A percentile compares a stretch with the other conserved stretches of the same genome.
These are phyloP conservation scores for Oreortyx pictus DNA, from an alignment of 2,797 vertebrate genomes.

Conservation along the genomic window DNA sequence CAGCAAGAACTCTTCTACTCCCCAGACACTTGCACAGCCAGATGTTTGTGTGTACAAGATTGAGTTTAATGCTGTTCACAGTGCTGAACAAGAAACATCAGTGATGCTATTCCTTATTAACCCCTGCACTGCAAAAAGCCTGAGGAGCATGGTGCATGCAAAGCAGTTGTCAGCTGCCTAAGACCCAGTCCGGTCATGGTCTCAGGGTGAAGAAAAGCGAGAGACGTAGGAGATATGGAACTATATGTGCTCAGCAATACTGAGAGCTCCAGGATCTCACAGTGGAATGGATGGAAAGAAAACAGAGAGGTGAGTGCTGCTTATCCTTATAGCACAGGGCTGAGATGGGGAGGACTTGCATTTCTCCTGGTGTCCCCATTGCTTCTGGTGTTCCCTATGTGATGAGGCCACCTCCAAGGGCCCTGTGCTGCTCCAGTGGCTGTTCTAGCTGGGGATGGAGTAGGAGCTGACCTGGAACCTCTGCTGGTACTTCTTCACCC, in stretches of 20 bases:
- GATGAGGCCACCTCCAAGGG: neutral
- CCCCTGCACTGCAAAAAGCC: neutral
- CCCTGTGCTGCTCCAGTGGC: accelerated
- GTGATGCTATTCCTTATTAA: neutral
- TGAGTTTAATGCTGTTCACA: neutral
- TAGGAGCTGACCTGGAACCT: conserved; percentile 51
- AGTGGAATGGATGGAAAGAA: neutral
- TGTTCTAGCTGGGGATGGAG: conserved; percentile 38
- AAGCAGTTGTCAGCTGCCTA: neutral
- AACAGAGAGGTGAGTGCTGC: neutral
- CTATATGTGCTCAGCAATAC: neutral
- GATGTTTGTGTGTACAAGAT: neutral
- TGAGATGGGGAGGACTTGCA: neutral
- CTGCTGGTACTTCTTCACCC: conserved; percentile 65
- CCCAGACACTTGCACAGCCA: neutral
- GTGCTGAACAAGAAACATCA: accelerated
- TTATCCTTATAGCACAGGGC: neutral
- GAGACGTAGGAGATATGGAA: neutral
- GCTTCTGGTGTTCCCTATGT: neutral
- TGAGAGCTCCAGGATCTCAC: neutral
- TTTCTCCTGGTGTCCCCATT: neutral
- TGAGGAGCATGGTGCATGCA: accelerated
- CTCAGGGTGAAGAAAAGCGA: neutral
- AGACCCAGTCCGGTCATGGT: neutral
- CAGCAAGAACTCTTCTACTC: neutral